Conservation (phyloP, 2,797 vertebrate genomes). For the Intellagama lesueurii region DNA sequence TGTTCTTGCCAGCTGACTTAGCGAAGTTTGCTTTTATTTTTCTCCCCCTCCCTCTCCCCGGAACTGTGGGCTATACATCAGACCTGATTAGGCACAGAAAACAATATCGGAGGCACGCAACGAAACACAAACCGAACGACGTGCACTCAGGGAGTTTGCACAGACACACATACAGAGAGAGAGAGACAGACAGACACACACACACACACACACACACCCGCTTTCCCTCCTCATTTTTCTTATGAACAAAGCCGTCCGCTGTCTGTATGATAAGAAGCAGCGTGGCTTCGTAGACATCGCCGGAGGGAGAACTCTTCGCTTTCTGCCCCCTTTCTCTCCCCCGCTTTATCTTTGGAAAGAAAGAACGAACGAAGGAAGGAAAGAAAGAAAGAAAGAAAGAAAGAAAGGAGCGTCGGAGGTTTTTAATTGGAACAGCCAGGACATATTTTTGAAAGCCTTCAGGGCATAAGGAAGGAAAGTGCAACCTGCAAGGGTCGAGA, state of each 20-base stretch:
- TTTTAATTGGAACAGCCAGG: background rate
- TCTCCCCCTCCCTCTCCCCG: background rate
- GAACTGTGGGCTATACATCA: no score
- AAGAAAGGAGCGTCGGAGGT: background rate
- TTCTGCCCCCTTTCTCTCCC: no score
- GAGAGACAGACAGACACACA: background rate
- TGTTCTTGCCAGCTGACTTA: conserved; percentile 81
- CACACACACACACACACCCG: conserved; percentile 35
- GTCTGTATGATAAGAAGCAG: conserved; percentile 64
- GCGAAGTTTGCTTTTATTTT: conserved; percentile 83
- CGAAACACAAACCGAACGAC: conserved; percentile 58
- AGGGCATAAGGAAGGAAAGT: background rate
- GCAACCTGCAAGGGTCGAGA: background rate
- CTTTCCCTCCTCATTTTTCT: conserved; percentile 66
- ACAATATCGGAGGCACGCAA: no score
- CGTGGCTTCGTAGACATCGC: conserved; percentile 64
- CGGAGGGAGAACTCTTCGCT: conserved; percentile 53
- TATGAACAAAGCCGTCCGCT: conserved; percentile 79
- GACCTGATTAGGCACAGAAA: conserved; percentile 44
- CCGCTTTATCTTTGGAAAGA: background rate
- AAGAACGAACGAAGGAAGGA: background rate
- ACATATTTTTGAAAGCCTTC: background rate
- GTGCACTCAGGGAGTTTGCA: conserved; percentile 37
- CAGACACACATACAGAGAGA: no score
- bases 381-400: background rate